Conservation (phyloP, 2,888 invertebrate species). For the Therioaphis trifolii region DNA sequence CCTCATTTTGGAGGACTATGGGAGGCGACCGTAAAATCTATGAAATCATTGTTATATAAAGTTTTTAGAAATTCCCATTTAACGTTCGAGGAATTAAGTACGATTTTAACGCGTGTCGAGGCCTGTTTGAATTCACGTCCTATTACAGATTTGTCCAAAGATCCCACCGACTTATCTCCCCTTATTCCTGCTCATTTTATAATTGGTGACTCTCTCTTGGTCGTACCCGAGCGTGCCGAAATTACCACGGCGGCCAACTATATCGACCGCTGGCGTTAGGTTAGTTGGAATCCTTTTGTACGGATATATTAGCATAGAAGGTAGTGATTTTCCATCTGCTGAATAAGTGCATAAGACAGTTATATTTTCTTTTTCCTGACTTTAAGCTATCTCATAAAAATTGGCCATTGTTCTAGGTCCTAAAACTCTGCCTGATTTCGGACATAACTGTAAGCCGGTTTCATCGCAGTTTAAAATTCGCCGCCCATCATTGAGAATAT, state of each 20-base stretch:
- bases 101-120: constrained; percentile 17
- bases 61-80: not conserved
- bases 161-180: not conserved
- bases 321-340: no score
- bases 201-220: constrained; percentile 12
- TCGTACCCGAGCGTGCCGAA: not conserved
- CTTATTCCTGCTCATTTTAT: constrained; percentile 42
- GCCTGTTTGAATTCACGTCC: constrained; percentile 37
- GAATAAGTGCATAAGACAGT: no score
- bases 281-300: no score
- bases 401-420: no score
- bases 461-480: no score
- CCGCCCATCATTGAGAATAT: no score
- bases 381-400: no score
- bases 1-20: constrained; percentile 55
- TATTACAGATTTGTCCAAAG: not conserved
- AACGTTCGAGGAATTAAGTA: constrained; percentile 31
- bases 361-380: no score
- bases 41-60: constrained; percentile 13
- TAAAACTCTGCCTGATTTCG: no score
- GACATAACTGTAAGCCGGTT: no score
- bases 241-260: not conserved
- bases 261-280: constrained; percentile 21
- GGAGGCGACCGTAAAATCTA: constrained; percentile 1
- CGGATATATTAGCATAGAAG: no score